Conservation (phyloP, 2,888 invertebrate species). For the Lapara coniferarum region DNA sequence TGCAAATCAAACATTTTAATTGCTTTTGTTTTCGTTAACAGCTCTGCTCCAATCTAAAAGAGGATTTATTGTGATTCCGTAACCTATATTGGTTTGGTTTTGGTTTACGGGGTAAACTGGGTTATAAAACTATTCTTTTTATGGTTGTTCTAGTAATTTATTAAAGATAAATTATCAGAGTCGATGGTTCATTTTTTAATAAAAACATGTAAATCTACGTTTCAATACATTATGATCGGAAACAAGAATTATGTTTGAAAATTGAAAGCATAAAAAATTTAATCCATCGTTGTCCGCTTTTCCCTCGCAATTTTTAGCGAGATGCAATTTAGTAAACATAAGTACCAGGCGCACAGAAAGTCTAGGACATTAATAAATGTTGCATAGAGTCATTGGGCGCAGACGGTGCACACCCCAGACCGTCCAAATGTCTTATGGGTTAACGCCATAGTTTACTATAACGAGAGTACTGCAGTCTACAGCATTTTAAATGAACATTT, state of each 20-base stretch:
- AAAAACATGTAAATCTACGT: no score
- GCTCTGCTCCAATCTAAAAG: slow-evolving; percentile 25
- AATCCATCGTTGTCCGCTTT: no score
- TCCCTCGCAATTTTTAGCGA: no score
- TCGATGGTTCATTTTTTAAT: no score
- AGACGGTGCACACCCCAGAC: neutral
- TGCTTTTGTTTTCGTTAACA: slow-evolving; percentile 36
- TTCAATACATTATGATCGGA: no score
- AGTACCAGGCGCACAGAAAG: neutral
- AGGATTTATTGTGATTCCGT: slow-evolving; percentile 19
- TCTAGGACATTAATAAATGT: slow-evolving; percentile 2
- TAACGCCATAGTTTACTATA: neutral
- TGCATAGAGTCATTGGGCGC: slow-evolving; percentile 17
- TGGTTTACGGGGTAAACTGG: neutral
- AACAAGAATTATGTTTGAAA: no score
- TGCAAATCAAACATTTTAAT: slow-evolving; percentile 37
- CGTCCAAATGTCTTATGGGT: neutral
- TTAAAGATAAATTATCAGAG: no score
- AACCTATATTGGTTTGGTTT: slow-evolving; percentile 7
- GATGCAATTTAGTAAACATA: no score
- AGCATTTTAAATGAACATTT: no score
- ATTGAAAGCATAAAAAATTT: no score
- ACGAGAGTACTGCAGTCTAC: neutral
- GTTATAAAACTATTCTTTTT: neutral
- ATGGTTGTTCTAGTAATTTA: no score